Evolutionary conservation across 2,888 invertebrate species (phyloP), one percentile per base, ranked within the genome.

Genomic region (Pammene fasciana): DNA sequence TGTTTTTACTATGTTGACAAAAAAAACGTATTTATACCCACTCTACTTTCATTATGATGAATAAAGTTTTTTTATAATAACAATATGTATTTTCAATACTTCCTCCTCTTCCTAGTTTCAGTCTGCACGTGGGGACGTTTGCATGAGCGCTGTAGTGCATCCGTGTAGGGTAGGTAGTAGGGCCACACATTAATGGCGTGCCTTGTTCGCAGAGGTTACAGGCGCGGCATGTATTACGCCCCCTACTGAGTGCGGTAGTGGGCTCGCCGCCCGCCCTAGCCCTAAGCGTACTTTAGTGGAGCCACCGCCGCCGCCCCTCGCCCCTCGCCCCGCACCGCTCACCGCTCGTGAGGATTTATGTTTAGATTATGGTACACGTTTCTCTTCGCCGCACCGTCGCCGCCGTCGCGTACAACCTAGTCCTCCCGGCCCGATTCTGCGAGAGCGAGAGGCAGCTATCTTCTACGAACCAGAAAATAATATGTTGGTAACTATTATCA

Each of bases 201-300:
- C 79, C 89, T 90, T 93, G 90, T 93, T 94, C 92, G 87, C 93
- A 95, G 95, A 94, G 94, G 94, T 85, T 94, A 91, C 92, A 94
- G 95, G 89, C 94, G 95, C 86, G 95, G 95, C 86, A 87, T 86
- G 81, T 95, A 94, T 93, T 95, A 94, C 90, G 93, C 93, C 84
- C 95, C 95, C 77, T 95, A 95, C 94, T 95, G 94, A 95, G 91
- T 85, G 85, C 81, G 86, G 86, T 84, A 83, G 83, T 78, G 82
- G 82, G 84, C 76, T 75, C 71, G 56, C 70, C 78, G 77, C 75
- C 74, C 75, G 71, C 71, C 73, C 68, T 73, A 68, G 65, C 72
- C 74, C 62, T 14, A 36, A 55, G 46, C 50, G 64, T 43, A 38
- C 38, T 36, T 50, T 61, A 61, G 61, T 18, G 50, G 61, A 26